A percentile compares a stretch with the other conserved stretches of the same genome.
Evolutionary conservation across 2,113 vertebrate genomes (phyloP).

Genomic region (Setophaga coronata): DNA sequence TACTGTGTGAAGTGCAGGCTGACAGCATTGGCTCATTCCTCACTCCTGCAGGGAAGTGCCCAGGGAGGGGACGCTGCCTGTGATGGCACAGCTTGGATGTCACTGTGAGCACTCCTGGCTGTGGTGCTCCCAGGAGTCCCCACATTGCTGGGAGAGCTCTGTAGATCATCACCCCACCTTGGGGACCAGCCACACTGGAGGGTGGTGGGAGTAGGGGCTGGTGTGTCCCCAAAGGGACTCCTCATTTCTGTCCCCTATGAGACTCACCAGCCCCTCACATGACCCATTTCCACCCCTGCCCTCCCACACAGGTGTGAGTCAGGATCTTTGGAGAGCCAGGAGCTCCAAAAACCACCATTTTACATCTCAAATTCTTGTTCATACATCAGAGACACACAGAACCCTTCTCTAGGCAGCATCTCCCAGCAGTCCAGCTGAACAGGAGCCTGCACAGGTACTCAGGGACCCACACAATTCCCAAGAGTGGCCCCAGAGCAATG

Average conservation of each 20-base stretch:
- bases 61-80: accelerated
- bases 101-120: background rate
- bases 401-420: background rate
- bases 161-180: accelerated
- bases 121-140: background rate
- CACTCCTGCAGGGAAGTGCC: background rate
- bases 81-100: background rate
- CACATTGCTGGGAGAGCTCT: accelerated
- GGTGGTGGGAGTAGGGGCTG: background rate
- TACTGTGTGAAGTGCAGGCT: background rate
- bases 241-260: background rate
- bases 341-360: background rate
- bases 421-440: background rate
- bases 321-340: background rate
- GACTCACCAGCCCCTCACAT: background rate
- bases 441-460: too few species aligned
- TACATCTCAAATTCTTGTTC: background rate
- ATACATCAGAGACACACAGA: background rate
- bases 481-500: background rate
- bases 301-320: background rate
- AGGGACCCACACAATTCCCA: background rate
- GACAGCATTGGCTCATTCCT: background rate
- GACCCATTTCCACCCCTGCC: accelerated
- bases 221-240: accelerated
- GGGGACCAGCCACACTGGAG: background rate